Evolutionary conservation across 1,140 invertebrate species (phyloP).

Genomic region (Tetramorium simillimum): DNA sequence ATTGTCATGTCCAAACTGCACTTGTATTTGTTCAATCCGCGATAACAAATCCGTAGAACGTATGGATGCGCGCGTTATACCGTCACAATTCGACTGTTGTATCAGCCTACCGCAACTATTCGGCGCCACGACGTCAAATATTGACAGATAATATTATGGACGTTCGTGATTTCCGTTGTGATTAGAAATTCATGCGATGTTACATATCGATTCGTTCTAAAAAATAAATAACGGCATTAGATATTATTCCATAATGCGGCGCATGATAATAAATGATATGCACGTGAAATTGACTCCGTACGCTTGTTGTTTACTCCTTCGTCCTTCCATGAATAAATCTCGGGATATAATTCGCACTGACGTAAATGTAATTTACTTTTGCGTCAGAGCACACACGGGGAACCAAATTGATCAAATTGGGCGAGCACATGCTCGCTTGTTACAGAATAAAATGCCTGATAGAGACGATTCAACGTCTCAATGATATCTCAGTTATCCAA

Average conservation of each 20-base stretch:
- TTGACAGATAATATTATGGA: conserved; percentile 43
- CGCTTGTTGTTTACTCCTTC: neutral
- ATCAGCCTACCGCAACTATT: conserved; percentile 36
- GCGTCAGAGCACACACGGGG: neutral
- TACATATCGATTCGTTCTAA: neutral
- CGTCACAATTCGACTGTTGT: conserved; percentile 38
- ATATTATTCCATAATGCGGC: neutral
- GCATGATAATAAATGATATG: neutral
- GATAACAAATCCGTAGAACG: conserved; percentile 23
- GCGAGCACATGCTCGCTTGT: neutral
- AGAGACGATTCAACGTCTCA: neutral
- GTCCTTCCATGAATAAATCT: neutral
- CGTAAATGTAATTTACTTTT: neutral
- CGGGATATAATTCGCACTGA: neutral
- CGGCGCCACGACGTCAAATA: neutral
- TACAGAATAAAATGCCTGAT: conserved; percentile 12
- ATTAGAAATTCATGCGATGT: conserved; percentile 35
- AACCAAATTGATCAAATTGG: conserved; percentile 13
- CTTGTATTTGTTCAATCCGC: conserved; percentile 5
- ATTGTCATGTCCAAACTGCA: neutral
- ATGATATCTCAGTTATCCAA: no score
- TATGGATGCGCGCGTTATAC: neutral
- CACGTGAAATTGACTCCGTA: neutral
- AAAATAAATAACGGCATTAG: neutral
- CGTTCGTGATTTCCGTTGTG: conserved; percentile 6